phyloP scores from a whole-genome alignment of 2,888 invertebrate species.

The Drosophila colorata region DNA sequence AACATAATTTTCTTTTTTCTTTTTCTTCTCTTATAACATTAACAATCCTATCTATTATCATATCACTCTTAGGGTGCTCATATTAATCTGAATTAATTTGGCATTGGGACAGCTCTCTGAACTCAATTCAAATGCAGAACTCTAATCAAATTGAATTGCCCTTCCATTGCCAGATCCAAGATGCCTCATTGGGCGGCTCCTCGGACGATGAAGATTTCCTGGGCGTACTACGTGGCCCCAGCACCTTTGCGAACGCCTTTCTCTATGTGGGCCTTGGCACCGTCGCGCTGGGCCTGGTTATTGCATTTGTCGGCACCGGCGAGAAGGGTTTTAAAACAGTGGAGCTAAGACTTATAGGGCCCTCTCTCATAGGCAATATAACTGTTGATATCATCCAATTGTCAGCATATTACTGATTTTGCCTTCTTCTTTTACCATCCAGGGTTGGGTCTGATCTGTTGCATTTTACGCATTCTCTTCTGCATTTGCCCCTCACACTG shows the following conservation, averaged over 20 bases:
- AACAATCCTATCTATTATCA: too few relatives aligned
- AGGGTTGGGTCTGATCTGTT: slow-evolving; percentile 92
- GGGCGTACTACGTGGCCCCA: slow-evolving; percentile 89
- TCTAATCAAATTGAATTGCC: slow-evolving; percentile 4
- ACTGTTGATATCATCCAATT: background rate
- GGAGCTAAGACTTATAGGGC: slow-evolving; percentile 94
- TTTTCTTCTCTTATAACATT: too few relatives aligned
- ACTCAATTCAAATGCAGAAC: background rate
- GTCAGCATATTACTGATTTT: background rate
- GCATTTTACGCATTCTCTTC: slow-evolving; percentile 92
- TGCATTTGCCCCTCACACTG: slow-evolving; percentile 94
- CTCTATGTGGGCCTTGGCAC: slow-evolving; percentile 94
- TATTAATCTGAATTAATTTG: background rate
- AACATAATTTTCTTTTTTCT: too few relatives aligned
- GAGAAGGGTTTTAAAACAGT: slow-evolving; percentile 95
- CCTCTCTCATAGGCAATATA: slow-evolving; percentile 89
- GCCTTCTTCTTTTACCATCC: slow-evolving; percentile 16
- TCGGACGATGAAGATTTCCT: slow-evolving; percentile 91
- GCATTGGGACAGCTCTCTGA: slow-evolving; percentile 22
- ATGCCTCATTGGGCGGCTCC: slow-evolving; percentile 92
- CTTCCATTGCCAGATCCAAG: slow-evolving; percentile 89
- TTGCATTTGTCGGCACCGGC: slow-evolving; percentile 95
- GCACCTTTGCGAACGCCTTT: slow-evolving; percentile 93
- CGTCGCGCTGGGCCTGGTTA: slow-evolving; percentile 93
- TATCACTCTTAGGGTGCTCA: too few relatives aligned